A percentile compares a stretch with the other conserved stretches of the same genome.
Evolutionary conservation across 1,140 invertebrate genomes (phyloP).

Genomic region (Batillaria attramentaria): DNA sequence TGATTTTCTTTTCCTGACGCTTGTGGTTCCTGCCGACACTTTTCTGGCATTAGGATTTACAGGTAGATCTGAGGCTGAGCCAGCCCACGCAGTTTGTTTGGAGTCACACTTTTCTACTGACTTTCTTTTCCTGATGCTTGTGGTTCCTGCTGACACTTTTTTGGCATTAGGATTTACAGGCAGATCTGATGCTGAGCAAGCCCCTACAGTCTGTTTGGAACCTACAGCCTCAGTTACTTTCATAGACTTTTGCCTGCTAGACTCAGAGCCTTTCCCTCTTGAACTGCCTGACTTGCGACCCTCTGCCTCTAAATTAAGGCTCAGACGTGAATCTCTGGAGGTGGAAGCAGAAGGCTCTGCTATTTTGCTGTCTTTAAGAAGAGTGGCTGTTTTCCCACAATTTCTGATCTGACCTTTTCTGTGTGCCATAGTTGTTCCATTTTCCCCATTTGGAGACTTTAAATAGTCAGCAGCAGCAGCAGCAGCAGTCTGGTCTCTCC

Average conservation of each 20-base stretch:
- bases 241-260: too few species aligned
- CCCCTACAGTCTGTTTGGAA: too few species aligned
- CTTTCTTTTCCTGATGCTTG: not conserved
- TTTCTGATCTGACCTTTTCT: not conserved
- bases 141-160: not conserved
- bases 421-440: not conserved
- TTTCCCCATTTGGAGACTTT: not conserved
- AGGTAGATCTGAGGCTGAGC: too few species aligned
- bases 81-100: not conserved
- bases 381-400: not conserved
- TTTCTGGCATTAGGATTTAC: too few species aligned
- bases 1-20: not conserved
- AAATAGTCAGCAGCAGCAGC: not conserved
- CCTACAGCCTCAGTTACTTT: too few species aligned
- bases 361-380: not conserved
- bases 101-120: not conserved
- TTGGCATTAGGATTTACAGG: not conserved
- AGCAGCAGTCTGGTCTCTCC: not conserved
- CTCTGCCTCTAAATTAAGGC: too few species aligned
- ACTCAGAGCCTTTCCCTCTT: too few species aligned
- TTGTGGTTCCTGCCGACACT: not conserved
- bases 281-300: too few species aligned
- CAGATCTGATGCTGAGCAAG: too few species aligned
- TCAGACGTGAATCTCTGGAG: too few species aligned
- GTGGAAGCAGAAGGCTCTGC: not conserved